Percentiles rank a stretch among this genome's conserved stretches.
phyloP scores from a whole-genome alignment of 2,888 invertebrate genomes.

The Parnassius apollo region DNA sequence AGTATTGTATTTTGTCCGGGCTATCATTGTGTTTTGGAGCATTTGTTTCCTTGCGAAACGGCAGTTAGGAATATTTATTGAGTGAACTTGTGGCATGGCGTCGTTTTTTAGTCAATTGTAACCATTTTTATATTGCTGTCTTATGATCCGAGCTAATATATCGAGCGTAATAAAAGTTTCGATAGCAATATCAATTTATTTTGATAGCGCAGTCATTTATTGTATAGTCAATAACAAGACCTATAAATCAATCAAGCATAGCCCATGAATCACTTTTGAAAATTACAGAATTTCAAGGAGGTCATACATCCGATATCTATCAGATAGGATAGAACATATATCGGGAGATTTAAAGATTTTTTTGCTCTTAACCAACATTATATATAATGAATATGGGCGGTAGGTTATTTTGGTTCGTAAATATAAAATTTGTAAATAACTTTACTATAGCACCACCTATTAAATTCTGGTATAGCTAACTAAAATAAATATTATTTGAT shows the following conservation, averaged over 20 bases:
- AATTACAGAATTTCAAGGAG: too few relatives aligned
- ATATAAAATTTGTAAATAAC: too few relatives aligned
- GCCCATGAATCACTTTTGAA: too few relatives aligned
- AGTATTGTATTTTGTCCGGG: slow-evolving; percentile 68
- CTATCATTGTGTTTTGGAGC: slow-evolving; percentile 76
- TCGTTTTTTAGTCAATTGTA: slow-evolving; percentile 72
- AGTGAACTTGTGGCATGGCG: slow-evolving; percentile 73
- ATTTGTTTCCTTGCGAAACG: slow-evolving; percentile 75
- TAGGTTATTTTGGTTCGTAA: too few relatives aligned
- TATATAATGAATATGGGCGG: too few relatives aligned
- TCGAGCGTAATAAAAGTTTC: slow-evolving; percentile 57
- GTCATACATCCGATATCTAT: too few relatives aligned
- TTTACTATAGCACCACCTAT: too few relatives aligned
- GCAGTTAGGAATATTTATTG: slow-evolving; percentile 80
- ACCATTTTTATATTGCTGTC: slow-evolving; percentile 59
- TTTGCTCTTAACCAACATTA: too few relatives aligned
- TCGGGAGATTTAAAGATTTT: too few relatives aligned
- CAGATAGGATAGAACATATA: too few relatives aligned
- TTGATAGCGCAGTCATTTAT: slow-evolving; percentile 28
- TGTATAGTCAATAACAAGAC: slow-evolving; percentile 22
- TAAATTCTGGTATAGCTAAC: too few relatives aligned
- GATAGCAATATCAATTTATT: slow-evolving; percentile 50
- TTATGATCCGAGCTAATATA: slow-evolving; percentile 50
- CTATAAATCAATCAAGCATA: slow-evolving; percentile 1
- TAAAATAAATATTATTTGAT: too few relatives aligned